Base-by-base conservation (phyloP, 2,797 vertebrate species). In the Euphonia xanthogaster region DNA sequence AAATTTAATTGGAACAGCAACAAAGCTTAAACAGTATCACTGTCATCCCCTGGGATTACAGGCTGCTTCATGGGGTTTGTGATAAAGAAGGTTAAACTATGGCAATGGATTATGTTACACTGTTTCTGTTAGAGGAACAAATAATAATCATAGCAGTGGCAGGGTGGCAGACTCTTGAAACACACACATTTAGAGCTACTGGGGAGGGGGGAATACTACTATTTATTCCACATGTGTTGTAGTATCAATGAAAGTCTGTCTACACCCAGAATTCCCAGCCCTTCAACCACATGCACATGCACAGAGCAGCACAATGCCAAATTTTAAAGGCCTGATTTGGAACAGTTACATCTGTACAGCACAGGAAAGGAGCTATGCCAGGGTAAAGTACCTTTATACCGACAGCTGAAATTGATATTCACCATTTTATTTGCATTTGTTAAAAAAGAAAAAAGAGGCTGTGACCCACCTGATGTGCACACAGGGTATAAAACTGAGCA, bases 181-280 rank as follows among this genome's bases (percentile, higher is more conserved):
- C 74, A 88, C 80, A 84, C 80, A 76, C 66, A 88, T 94, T 87
- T 57, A 84, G 48, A 81, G 88, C 88, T 74, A 90, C 90, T 3
- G 25, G 47, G 50, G 60, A 55, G 57, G 80, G 55, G 73, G 80
- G 80, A 88, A 67, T 30, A 54, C 76, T 85, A 85, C 93, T 96
- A 91, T 88, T 95, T 96, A 95, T 94, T 94, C 90, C 88, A 94
- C 90, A 68, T 94, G 88, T 95, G 94, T 67, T 82, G 73, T 86
- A 88, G 76, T 23, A 95, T 94, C 95, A 96, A 91, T 93, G 96
- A 84, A 96, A 94, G 94, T 83, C 95, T 96, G 93, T 94, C 96
- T 94, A 71, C 74, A 94, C 82, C 63, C 67, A 94, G 76, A 86
- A 93, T 88, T 88, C 88, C 62, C 90, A 97, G 86, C 82, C 76